These are phyloP conservation scores for Styela clava DNA, from an alignment of 23 tunicate species.

Conservation along the genomic window DNA sequence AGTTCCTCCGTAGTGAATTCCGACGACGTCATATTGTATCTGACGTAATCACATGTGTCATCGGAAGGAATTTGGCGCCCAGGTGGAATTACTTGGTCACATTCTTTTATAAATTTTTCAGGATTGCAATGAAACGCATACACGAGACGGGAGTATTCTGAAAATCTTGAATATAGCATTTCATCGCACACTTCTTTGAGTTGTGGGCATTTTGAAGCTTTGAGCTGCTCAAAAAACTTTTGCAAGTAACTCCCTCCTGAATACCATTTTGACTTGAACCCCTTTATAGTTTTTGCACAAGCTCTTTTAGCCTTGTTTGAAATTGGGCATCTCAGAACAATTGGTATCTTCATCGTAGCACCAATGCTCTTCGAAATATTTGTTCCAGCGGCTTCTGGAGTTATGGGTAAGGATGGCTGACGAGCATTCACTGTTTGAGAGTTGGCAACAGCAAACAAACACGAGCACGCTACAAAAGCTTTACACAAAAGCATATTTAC, in stretches of 20 bases:
- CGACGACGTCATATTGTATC: not conserved
- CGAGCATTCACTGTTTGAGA: not conserved
- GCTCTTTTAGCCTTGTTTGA: not conserved
- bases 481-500: too few relatives aligned
- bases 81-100: not conserved
- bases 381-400: too few relatives aligned
- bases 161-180: slow-evolving; percentile 38
- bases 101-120: slow-evolving; percentile 24
- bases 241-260: slow-evolving; percentile 36
- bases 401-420: too few relatives aligned
- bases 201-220: slow-evolving; percentile 55
- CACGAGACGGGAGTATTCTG: slow-evolving; percentile 34
- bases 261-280: slow-evolving; percentile 38
- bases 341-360: too few relatives aligned
- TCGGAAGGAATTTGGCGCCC: not conserved
- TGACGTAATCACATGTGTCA: slow-evolving; percentile 8
- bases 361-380: too few relatives aligned
- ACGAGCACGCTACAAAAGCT: too few relatives aligned
- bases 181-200: slow-evolving; percentile 25
- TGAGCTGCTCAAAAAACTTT: slow-evolving; percentile 34
- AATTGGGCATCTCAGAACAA: not conserved
- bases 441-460: not conserved
- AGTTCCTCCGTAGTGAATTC: slow-evolving; percentile 13
- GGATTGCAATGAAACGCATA: slow-evolving; percentile 60
- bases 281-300: slow-evolving; percentile 3